Evolutionary conservation across 1,140 invertebrate species (phyloP), one percentile per base, ranked within the genome.

Genomic region (Brachionus koreanus): DNA sequence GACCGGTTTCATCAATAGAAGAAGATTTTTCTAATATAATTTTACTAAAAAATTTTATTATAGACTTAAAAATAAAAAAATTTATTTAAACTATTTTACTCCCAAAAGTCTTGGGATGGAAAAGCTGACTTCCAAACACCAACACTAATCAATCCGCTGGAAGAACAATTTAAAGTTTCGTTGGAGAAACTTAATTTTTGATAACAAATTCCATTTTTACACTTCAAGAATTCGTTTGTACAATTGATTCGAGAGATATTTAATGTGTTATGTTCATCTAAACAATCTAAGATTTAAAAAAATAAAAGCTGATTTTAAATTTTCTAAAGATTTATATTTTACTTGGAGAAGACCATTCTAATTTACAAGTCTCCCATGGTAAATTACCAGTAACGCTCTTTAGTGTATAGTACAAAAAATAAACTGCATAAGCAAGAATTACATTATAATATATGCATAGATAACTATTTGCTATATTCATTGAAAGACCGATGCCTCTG

Each of bases 381-480:
- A 94, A 92, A 74, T 93, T 91, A 16, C 91, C 82, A 16, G 37
- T 43, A 2, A 86, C 25, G n/a, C 84, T 85, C 90, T 86, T 91
- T 92, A 86, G 96, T 94, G 16, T 94, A 94, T 57, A 93, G 92
- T 84, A 94, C 94, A 86, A 97, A 87, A 97, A 97, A 88, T 94
- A 95, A 83, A 97, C 92, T n/a, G 93, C 92, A 91, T 95, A 97
- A 7, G 94, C 93, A 86, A 97, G 94, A 86, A 98, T 95, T 65
- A 97, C 93, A 88, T 94, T 96, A 87, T 97, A 97, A 87, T 98
- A 84, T 13, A 83, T 63, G 25, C 35, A 43, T 13, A 84, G 16
- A 39, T 83, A 46, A 35, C 37, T 33, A 39, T 65, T 83, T 6
- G 81, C 49, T 33, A 84, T 29, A 37, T 46, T 39, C 82, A 83